A percentile compares a stretch with the other conserved stretches of the same genome.
Evolutionary conservation across 2,888 invertebrate species (phyloP).

Genomic region (Drosophila borborema): DNA sequence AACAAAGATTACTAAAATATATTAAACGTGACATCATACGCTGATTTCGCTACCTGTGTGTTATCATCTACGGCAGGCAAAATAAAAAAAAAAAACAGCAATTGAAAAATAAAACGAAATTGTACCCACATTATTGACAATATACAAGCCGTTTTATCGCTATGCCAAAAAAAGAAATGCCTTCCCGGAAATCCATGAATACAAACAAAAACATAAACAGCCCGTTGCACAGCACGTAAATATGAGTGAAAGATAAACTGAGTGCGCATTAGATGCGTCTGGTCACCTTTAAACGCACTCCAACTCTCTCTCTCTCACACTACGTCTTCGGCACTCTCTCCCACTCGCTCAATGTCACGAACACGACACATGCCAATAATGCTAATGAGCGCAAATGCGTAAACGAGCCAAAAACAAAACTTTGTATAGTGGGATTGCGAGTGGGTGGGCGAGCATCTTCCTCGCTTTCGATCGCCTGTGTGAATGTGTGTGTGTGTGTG

Average conservation of each 20-base stretch:
- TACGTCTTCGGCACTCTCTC: neutral
- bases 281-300: conserved; percentile 47
- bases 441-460: conserved; percentile 13
- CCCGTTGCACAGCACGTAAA: conserved; percentile 53
- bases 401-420: conserved; percentile 59
- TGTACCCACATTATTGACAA: conserved; percentile 28
- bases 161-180: conserved; percentile 26
- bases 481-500: conserved; percentile 10
- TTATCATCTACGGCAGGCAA: conserved; percentile 7
- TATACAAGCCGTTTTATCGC: conserved; percentile 11
- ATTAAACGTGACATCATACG: conserved; percentile 28
- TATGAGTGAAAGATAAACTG: conserved; percentile 43
- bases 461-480: neutral
- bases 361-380: conserved; percentile 66
- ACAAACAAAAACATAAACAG: conserved; percentile 42
- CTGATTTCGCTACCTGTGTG: conserved; percentile 2
- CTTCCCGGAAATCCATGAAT: conserved; percentile 63
- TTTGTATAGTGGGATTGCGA: conserved; percentile 7
- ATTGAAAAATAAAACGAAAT: conserved; percentile 5
- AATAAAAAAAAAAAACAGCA: neutral
- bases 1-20: neutral
- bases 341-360: conserved; percentile 44
- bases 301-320: conserved; percentile 10
- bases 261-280: conserved; percentile 29
- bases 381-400: conserved; percentile 73